These are phyloP conservation scores for Podarcis lilfordi DNA, from an alignment of 2,797 vertebrate species.

Conservation along the genomic window DNA sequence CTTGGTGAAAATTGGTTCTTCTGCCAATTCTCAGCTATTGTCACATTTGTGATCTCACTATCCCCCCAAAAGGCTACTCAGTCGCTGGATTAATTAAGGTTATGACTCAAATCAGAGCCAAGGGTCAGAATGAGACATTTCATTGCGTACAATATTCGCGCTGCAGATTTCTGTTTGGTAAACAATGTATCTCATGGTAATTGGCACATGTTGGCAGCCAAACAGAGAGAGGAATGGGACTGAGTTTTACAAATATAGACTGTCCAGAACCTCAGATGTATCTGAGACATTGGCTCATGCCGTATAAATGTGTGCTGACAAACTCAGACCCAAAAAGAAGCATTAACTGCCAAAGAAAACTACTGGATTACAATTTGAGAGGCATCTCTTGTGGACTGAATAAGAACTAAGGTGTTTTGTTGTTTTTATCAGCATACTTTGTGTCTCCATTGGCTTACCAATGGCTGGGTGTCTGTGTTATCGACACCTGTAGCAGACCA, in stretches of 20 bases:
- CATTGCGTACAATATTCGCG: neutral
- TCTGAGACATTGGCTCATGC: neutral
- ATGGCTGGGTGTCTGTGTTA: too few species aligned
- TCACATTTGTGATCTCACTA: neutral
- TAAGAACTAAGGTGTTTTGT: too few species aligned
- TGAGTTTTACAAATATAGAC: neutral
- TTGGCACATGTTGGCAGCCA: neutral
- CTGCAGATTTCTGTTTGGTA: neutral
- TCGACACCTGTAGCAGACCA: too few species aligned
- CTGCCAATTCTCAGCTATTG: neutral
- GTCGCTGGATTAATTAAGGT: neutral
- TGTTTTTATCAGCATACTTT: too few species aligned
- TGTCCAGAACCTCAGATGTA: neutral
- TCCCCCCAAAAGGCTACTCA: neutral
- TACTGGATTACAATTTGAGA: too few species aligned
- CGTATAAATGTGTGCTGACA: neutral
- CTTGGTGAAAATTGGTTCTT: neutral
- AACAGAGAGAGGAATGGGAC: neutral
- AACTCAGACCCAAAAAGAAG: neutral
- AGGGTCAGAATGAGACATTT: neutral
- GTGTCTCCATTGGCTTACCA: too few species aligned
- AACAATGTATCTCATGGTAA: neutral
- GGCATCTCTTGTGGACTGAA: too few species aligned
- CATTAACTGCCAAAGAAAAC: too few species aligned
- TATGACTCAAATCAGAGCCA: neutral